These are phyloP conservation scores for Aporophyla lueneburgensis DNA, from an alignment of 2,888 invertebrate species.

Conservation along the genomic window DNA sequence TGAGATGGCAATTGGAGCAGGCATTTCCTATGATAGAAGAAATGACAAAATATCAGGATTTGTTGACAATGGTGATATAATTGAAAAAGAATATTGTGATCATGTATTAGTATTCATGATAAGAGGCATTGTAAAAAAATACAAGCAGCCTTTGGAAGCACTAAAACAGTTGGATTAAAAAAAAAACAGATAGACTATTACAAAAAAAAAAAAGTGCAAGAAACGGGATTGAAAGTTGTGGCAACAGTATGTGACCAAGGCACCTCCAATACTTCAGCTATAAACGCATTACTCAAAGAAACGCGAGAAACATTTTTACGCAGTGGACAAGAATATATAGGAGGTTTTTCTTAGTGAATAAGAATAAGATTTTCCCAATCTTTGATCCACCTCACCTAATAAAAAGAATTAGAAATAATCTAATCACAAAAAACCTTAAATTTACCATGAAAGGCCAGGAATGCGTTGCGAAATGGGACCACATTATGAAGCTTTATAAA, in stretches of 20 bases:
- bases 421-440: background rate
- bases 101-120: slow-evolving; percentile 7
- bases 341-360: background rate
- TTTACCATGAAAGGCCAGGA: slow-evolving; percentile 2
- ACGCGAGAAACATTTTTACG: background rate
- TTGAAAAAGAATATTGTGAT: background rate
- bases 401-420: slow-evolving; percentile 5
- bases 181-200: background rate
- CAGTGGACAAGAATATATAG: background rate
- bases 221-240: slow-evolving; percentile 9
- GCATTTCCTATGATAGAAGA: no score
- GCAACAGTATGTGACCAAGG: background rate
- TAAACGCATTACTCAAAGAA: background rate
- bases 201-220: slow-evolving; percentile 10
- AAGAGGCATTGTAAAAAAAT: slow-evolving; percentile 10
- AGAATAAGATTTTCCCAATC: background rate
- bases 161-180: background rate
- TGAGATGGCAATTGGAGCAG: no score
- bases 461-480: slow-evolving; percentile 10
- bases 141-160: slow-evolving; percentile 5
- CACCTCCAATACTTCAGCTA: slow-evolving; percentile 3
- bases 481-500: background rate
- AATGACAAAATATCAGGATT: no score
- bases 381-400: slow-evolving; percentile 10
- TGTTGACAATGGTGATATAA: no score